phyloP scores from a whole-genome alignment of 2,888 invertebrate species.

The Limulus polyphemus region DNA sequence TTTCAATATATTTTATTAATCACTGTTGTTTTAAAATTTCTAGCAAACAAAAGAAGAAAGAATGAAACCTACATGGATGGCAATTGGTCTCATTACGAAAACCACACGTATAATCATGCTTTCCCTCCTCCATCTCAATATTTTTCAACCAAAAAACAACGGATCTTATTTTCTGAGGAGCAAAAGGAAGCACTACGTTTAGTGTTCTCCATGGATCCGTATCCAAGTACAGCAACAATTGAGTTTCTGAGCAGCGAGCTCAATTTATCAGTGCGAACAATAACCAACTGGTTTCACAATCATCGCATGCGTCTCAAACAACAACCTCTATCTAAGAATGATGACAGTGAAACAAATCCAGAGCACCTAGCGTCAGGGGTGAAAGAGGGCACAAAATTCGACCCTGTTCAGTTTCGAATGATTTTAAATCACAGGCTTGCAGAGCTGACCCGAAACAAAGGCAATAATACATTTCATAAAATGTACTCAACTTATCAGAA shows the following conservation, averaged over 20 bases:
- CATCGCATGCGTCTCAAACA: constrained; percentile 96
- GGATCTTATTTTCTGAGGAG: constrained; percentile 93
- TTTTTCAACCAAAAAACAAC: constrained; percentile 74
- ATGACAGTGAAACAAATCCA: constrained; percentile 6
- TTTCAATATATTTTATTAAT: too few relatives aligned
- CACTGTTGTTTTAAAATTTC: too few relatives aligned
- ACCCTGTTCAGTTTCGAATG: constrained; percentile 80
- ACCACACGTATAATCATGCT: constrained; percentile 10
- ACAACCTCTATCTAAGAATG: constrained; percentile 39
- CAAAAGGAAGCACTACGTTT: constrained; percentile 91
- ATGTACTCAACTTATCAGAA: too few relatives aligned
- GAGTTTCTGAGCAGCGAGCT: constrained; percentile 87
- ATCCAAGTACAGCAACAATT: constrained; percentile 91
- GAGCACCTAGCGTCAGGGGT: constrained; percentile 10
- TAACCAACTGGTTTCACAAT: constrained; percentile 99
- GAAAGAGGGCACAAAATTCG: constrained; percentile 44
- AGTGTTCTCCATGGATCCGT: constrained; percentile 91
- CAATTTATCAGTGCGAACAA: constrained; percentile 81
- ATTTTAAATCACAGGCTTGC: constrained; percentile 75
- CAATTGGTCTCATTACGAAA: too few relatives aligned
- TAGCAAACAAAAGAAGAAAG: not conserved
- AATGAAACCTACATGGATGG: not conserved
- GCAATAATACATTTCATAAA: not conserved
- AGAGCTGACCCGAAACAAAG: constrained; percentile 39
- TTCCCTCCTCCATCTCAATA: constrained; percentile 11